phyloP scores from a whole-genome alignment of 1,140 invertebrate genomes.

The Littorina saxatilis region DNA sequence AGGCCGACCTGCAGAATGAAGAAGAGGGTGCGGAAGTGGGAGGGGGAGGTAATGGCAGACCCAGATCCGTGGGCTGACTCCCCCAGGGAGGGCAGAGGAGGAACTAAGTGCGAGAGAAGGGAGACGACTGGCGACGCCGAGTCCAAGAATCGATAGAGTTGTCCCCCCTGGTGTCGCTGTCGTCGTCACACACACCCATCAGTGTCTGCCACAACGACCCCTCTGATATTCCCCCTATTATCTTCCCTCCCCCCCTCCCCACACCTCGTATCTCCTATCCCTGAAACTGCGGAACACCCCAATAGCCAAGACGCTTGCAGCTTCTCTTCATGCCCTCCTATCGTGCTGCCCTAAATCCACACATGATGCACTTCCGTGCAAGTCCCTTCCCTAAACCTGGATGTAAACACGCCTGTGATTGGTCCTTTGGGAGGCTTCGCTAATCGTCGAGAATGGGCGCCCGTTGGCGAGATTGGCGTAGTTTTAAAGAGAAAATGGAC shows the following conservation, averaged over 20 bases:
- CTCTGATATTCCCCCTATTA: no score
- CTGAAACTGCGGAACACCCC: no score
- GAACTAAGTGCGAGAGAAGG: background rate
- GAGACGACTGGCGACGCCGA: background rate
- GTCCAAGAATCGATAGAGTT: background rate
- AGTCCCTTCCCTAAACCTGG: no score
- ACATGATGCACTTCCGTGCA: no score
- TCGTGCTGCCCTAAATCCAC: background rate
- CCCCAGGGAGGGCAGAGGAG: no score
- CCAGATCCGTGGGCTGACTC: background rate
- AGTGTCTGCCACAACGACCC: no score
- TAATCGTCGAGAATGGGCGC: no score
- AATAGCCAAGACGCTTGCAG: background rate
- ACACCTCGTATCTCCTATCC: no score
- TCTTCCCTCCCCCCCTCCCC: background rate
- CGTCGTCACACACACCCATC: conserved; percentile 14
- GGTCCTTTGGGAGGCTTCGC: no score
- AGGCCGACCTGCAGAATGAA: background rate
- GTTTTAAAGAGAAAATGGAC: no score
- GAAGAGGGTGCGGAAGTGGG: background rate
- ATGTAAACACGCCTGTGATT: no score
- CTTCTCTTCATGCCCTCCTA: background rate
- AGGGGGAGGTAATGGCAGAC: background rate
- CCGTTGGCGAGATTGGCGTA: no score
- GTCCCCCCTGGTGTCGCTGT: background rate